Evolutionary conservation across 2,888 invertebrate species (phyloP).

Genomic region (Erannis defoliaria): DNA sequence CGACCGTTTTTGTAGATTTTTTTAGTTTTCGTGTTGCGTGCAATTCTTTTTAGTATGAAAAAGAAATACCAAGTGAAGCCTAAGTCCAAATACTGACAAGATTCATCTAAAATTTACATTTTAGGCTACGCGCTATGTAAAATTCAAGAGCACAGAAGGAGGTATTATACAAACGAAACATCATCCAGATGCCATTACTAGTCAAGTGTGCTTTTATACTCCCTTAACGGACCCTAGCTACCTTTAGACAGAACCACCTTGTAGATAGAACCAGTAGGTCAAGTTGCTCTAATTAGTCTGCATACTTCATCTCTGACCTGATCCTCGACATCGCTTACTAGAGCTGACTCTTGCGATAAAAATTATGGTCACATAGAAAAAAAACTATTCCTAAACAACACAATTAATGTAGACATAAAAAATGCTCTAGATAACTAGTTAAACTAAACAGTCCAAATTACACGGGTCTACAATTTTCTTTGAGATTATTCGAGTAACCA

Average conservation of each 20-base stretch:
- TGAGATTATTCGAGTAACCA: too few species aligned
- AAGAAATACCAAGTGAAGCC: background rate
- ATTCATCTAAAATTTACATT: conserved; percentile 16
- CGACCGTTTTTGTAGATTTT: background rate
- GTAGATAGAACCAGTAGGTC: background rate
- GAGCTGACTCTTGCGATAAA: too few species aligned
- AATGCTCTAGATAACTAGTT: too few species aligned
- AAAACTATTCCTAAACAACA: too few species aligned
- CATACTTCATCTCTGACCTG: background rate
- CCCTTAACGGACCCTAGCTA: conserved; percentile 28
- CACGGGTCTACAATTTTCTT: too few species aligned
- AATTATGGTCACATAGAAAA: too few species aligned
- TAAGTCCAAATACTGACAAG: conserved; percentile 8
- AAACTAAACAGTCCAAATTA: too few species aligned
- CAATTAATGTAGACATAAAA: too few species aligned
- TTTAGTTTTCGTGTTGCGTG: too few species aligned
- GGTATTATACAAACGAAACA: conserved; percentile 5
- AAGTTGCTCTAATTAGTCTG: background rate
- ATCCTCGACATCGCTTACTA: too few species aligned
- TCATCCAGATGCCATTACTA: conserved; percentile 22
- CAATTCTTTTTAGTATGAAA: conserved; percentile 5
- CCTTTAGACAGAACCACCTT: conserved; percentile 9
- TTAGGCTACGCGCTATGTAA: conserved; percentile 7
- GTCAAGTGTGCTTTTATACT: conserved; percentile 26
- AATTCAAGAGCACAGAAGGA: conserved; percentile 21